Conservation (phyloP, 2,888 invertebrate genomes). For the Tupiocoris notatus region DNA sequence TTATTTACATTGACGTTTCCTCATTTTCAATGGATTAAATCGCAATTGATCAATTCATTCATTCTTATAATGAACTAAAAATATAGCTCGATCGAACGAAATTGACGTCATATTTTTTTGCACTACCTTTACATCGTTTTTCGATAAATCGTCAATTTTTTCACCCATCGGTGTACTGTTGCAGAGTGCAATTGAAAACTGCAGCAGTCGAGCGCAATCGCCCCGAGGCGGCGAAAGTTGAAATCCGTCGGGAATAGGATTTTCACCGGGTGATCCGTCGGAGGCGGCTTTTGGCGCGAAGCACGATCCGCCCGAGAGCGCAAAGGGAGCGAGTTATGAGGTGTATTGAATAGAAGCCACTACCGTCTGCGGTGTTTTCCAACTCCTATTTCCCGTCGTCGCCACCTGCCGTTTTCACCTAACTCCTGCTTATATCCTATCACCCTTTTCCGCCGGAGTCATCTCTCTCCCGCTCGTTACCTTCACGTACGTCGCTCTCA, state of each 20-base stretch:
- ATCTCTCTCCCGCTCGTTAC: background rate
- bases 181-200: too few species aligned
- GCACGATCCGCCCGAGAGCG: background rate
- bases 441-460: background rate
- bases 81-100: too few species aligned
- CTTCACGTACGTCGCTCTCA: background rate
- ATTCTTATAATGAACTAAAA: too few species aligned
- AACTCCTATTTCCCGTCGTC: background rate
- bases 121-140: too few species aligned
- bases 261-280: background rate
- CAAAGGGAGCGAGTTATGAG: conserved; percentile 5
- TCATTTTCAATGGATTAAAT: too few species aligned
- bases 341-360: conserved; percentile 1
- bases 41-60: too few species aligned
- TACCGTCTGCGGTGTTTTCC: background rate
- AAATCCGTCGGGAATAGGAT: background rate
- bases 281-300: background rate
- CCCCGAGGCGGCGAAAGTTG: too few species aligned
- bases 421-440: background rate
- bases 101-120: too few species aligned
- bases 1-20: too few species aligned
- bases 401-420: background rate
- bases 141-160: too few species aligned
- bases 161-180: too few species aligned
- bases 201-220: too few species aligned